Base-by-base conservation (phyloP, 2,888 invertebrate genomes). In the Leptura quadrifasciata region DNA sequence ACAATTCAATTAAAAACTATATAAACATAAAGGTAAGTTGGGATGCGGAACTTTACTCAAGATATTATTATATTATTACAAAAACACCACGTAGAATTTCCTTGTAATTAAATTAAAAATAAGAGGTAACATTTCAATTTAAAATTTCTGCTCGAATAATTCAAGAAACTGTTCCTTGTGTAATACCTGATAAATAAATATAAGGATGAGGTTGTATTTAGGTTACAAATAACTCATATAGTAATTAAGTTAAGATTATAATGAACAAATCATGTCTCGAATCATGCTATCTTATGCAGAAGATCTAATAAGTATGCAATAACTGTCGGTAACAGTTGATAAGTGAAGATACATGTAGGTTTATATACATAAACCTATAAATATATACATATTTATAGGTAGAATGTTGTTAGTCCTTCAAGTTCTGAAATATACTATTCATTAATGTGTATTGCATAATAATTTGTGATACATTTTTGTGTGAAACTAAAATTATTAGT, bases 111-210 rank as follows among this genome's bases (percentile, higher is more conserved):
- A 9, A 54, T 47, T 52, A 24, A 52, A 67, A n/a, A 9, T 52
- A 67, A 67, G 55, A 54, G 24, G 31, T 27, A 68, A 57, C 31
- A 18, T 67, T 67, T 57, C 47, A 68, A 57, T 68, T 68, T 68
- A 68, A 68, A 55, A 15, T 54, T 68, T 57, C 52, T 68, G 55
- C 68, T 68, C 47, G 27, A 68, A 24, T 57, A 57, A 68, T 54
- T 31, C 2, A 17, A n/a, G 31, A 31, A 68, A 68, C 68, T 35
- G 68, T 65, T 21, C 17, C 68, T 68, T 68, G 31, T 68, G 68
- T 57, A 68, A 68, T 18, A 68, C 68, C n/a, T 31, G 68, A 68
- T 68, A 68, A 55, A 68, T 55, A 68, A 68, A 68, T 68, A 55
- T 55, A 31, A 68, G 55, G 68, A 68, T 68, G 68, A 55, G 55